phyloP scores from a whole-genome alignment of 2,888 invertebrate species.

The Furcula furcula region DNA sequence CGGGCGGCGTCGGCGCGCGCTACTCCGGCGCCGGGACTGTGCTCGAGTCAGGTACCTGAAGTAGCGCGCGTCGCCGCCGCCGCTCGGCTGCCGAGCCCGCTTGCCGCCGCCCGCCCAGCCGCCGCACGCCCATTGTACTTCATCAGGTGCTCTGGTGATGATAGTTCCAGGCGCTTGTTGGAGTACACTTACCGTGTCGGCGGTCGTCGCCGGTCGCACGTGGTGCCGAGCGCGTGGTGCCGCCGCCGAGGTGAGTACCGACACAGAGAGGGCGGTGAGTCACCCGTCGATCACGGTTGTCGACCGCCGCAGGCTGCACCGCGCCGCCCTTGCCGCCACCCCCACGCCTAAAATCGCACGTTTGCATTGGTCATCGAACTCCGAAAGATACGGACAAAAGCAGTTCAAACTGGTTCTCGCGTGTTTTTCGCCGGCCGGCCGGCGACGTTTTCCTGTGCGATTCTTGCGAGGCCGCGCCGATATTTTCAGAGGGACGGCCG shows the following conservation, averaged over 20 bases:
- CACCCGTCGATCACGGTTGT: constrained; percentile 61
- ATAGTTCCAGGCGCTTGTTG: constrained; percentile 98
- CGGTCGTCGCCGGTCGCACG: constrained; percentile 65
- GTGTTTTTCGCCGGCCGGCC: constrained; percentile 61
- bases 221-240: constrained; percentile 46
- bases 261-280: constrained; percentile 70
- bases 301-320: constrained; percentile 61
- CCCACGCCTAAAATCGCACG: constrained; percentile 65
- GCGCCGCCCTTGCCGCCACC: constrained; percentile 55
- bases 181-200: constrained; percentile 98
- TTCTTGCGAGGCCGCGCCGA: constrained; percentile 36
- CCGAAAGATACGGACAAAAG: constrained; percentile 70
- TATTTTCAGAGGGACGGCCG: constrained; percentile 36
- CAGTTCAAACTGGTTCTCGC: constrained; percentile 74
- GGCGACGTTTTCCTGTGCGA: constrained; percentile 57
- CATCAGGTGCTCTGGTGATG: constrained; percentile 99
- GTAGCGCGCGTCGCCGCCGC: constrained; percentile 95
- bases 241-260: constrained; percentile 42
- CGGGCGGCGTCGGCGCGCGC: constrained; percentile 85
- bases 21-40: constrained; percentile 94
- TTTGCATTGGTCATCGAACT: constrained; percentile 78
- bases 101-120: constrained; percentile 54
- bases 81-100: constrained; percentile 28
- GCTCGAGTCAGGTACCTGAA: constrained; percentile 98
- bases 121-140: constrained; percentile 99